phyloP scores from a whole-genome alignment of 2,113 vertebrate species.

The Notechis scutatus region DNA sequence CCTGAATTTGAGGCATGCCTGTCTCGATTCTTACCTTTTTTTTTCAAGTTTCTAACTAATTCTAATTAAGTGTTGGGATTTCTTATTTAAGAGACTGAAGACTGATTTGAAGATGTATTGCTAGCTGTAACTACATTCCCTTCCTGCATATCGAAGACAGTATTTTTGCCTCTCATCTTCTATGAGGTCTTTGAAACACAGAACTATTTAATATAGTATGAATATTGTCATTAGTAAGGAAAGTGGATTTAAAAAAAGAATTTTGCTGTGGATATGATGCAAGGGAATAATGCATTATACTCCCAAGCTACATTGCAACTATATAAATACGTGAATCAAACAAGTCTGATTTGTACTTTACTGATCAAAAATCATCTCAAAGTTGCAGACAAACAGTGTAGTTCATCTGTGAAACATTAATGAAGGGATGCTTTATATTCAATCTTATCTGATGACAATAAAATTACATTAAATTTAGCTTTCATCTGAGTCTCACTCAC shows the following conservation, averaged over 20 bases:
- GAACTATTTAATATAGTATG: not conserved
- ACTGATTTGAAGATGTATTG: not conserved
- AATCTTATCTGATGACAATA: not conserved
- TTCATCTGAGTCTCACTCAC: not conserved
- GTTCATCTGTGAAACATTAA: not conserved
- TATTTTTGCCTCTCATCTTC: not conserved
- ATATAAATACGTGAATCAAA: not conserved
- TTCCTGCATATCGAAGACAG: not conserved
- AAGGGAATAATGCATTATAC: not conserved
- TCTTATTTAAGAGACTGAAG: not conserved
- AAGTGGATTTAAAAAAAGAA: not conserved
- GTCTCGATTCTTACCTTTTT: not conserved
- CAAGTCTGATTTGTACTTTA: not conserved
- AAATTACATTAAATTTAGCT: not conserved
- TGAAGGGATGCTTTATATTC: not conserved
- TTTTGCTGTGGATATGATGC: not conserved
- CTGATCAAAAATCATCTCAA: not conserved
- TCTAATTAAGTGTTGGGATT: conserved; percentile 6
- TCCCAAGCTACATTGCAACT: not conserved
- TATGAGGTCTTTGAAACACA: not conserved
- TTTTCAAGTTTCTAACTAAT: not conserved
- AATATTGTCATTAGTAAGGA: not conserved
- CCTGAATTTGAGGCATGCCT: too few species aligned
- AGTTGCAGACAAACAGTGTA: not conserved
- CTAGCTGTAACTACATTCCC: not conserved